Evolutionary conservation across 1,140 invertebrate species (phyloP), one percentile per base, ranked within the genome.

Genomic region (Homalodisca vitripennis): DNA sequence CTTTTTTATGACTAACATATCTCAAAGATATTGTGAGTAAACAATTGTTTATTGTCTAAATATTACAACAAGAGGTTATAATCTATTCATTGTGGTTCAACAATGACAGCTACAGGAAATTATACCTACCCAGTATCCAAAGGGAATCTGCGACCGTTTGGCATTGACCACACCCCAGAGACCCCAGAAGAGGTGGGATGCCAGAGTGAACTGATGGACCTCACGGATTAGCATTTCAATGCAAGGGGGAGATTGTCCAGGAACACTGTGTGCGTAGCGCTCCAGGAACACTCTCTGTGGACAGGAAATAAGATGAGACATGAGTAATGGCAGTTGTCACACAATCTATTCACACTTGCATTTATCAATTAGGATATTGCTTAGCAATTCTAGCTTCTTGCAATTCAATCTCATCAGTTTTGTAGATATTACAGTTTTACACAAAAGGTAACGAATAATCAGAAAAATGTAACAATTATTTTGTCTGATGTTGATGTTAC

Each of bases 101-200:
- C n/a, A n/a, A n/a, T n/a, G n/a, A n/a, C n/a, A n/a, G n/a, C n/a
- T n/a, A n/a, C n/a, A n/a, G n/a, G n/a, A n/a, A n/a, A n/a, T n/a
- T n/a, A n/a, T 66, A 80, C 85, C 87, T 83, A 97, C 96, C 92
- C 92, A 92, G 79, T 98, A 98, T 47, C 94, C 95, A 78, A 98
- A 98, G 34, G 93, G 88, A 77, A 98, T 98, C 75, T 92, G 86
- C 0, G 92, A 95, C 14, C 90, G 88, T 70, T 89, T 87, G 0
- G 91, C 91, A 80, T 97, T 96, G 2, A 97, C 89, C 27, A 97
- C 85, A 24, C 88, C 87, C 97, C 97, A 98, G 0, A 98, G 82
- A 1, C 85, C 86, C 97, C 96, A 98, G 73, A 98, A 90, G 24
- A 98, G 87, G 78, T 98, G 94, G n/a, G 92, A 93, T 20, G 90